Base-by-base conservation (phyloP, 2,113 vertebrate species). In the Phylloscopus whistleri region DNA sequence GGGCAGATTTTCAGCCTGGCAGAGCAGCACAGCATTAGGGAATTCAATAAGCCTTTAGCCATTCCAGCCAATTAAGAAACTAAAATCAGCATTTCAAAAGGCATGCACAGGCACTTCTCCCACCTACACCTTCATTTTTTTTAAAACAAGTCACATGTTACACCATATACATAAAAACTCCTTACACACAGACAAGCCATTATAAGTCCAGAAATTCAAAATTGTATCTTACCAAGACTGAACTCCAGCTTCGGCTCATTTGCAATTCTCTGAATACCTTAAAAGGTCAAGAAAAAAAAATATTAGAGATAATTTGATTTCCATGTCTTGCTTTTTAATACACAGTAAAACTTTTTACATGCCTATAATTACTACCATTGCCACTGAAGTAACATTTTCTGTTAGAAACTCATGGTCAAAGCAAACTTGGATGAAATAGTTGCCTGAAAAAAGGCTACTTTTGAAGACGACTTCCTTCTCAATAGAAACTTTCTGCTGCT, bases 171-270 rank as follows among this genome's bases (percentile, higher is more conserved):
- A 49, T 16, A 28, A 17, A 68, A 60, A 28, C 27, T 68, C 17
- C 39, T 69, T 41, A 39, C 15, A n/a, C 11, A 53, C 6, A 60
- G 18, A 80, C 41, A 3, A 18, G 3, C 3, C 48, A 84, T 26
- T 63, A 16, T 33, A 73, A 80, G 53, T 76, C 14, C 18, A 90
- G 67, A 58, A 76, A 82, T 14, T 35, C 23, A 96, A 94, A 94
- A 84, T 16, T 33, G 3, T 48, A 33, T 93, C 98, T 98, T 98
- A 98, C 98, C 98, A 60, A 98, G 98, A 89, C 97, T 98, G 91
- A 98, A 98, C 93, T 98, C 98, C 94, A 98, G 66, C 90, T 98
- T 98, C 66, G 98, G 98, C 53, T 98, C 98, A 96, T 97, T 89
- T 90, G 96, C 94, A 90, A 70, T 97, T 94, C 94, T 98, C 93